Evolutionary conservation across 1,140 invertebrate species (phyloP), one percentile per base, ranked within the genome.

Genomic region (Copidosoma floridanum): DNA sequence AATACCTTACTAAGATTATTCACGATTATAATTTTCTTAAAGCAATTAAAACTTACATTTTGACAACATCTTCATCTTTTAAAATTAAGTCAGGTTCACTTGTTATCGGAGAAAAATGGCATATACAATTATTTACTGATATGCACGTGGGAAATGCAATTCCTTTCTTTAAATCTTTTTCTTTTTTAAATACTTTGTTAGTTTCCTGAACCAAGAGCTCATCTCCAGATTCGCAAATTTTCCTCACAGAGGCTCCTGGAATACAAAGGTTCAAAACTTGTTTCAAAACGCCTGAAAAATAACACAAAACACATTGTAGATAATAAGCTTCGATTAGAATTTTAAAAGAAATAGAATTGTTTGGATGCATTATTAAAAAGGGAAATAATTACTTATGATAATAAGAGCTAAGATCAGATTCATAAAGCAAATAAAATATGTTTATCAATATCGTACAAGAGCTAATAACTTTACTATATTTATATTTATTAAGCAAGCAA

Each of bases 81-180:
- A 99, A 78, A 53, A 86, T 83, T 63, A 92, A 88, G 80, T 97
- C 94, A 43, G 89, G 82, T 82, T 99, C 97, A 81, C 90, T 95
- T 63, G 89, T 89, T 50, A 98, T 86, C 16, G 98, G 98, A 43
- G 96, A 98, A 78, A 92, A 99, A 76, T 99, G 97, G 78, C 97
- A 99, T 76, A 99, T 97, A 82, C 95, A 98, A 80, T 99, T 99
- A 80, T 99, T 99, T 10, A 99, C 90, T 21, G 97, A 99, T 60
- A 99, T 86, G 83, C 97, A 99, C 32, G 96, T 98, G 37, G 98
- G 98, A 80, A 99, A 99, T 37, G 97, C 97, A 73, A 99, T 97
- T 73, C 95, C 94, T 82, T 99, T 99, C 74, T 96, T 97, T 65
- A 98, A 83, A 65, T 98, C 94, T 77, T 99, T 99, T 74, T 99